Evolutionary conservation across 2,888 invertebrate species (phyloP), one percentile per base, ranked within the genome.

Genomic region (Lasioglossum pauxillum): DNA sequence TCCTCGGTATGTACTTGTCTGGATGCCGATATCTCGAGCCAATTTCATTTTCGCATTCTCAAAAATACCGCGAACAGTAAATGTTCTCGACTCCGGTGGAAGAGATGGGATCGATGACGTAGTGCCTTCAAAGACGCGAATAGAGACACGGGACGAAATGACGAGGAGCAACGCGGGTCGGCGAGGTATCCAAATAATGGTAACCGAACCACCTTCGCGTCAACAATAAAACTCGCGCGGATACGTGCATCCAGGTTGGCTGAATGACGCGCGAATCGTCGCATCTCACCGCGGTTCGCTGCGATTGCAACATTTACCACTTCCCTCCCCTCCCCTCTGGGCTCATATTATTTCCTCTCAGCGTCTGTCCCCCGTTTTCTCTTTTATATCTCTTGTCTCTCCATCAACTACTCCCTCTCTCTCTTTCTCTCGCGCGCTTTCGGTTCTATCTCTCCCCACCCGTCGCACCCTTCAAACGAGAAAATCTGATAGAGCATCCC

Each of bases 401-500:
- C 53, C 60, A 57, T 77, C 79, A 44, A 41, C 75, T n/a, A 49
- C 27, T 57, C 10, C 5, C 44, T 46, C 67, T 8, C 71, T 7
- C 27, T 14, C 64, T n/a, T n/a, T 16, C 46, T 5, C 35, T 4
- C 41, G 14, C 5, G 14, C 38, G 19, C 31, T 8, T 16, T 23
- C 38, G 38, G 5, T 27, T 5, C 60, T 27, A 14, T 16, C n/a
- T 27, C 67, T 27, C 5, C n/a, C 19, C 27, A 8, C 27, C 19
- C 38, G 71, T 4, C 41, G 5, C 67, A 12, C 41, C 69, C 35
- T 60, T 79, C 76, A 23, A 41, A 57, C 71, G 75, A 46, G 83
- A 78, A 88, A 90, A 90, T 90, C 88, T 85, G 88, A 90, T 87
- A 85, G 84, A 85, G 82, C 74, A 87, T 82, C 79, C 64, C 78